Percentiles rank a stretch among this genome's conserved stretches.
Evolutionary conservation across 1,140 invertebrate species (phyloP).

Genomic region (Neuroterus valhalla): DNA sequence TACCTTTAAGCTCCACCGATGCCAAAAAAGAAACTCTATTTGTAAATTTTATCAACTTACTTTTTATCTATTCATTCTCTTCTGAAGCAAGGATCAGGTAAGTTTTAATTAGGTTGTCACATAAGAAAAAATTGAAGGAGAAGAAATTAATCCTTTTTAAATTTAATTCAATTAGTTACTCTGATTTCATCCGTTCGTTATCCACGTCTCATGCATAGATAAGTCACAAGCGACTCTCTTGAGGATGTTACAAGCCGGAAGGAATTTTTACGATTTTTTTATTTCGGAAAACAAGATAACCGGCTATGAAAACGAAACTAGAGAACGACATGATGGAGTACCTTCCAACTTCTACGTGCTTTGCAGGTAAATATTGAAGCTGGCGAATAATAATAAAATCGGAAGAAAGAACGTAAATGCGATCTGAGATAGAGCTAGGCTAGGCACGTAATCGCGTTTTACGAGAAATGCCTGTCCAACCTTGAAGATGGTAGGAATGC

Average conservation of each 20-base stretch:
- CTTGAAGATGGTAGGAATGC: constrained; percentile 52
- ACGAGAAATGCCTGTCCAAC: constrained; percentile 53
- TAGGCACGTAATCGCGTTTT: constrained; percentile 57
- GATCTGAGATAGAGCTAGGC: constrained; percentile 52
- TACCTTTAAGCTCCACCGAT: constrained; percentile 17
- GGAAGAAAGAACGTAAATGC: constrained; percentile 33
- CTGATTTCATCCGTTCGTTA: too few species aligned
- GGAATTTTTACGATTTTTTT: background rate
- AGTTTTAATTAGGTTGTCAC: too few species aligned
- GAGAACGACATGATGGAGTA: too few species aligned
- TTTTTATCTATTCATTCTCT: too few species aligned
- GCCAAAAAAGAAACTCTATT: constrained; percentile 9
- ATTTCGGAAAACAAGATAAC: background rate
- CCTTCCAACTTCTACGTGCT: too few species aligned
- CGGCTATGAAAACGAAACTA: background rate
- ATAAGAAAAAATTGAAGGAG: too few species aligned
- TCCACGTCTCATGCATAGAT: background rate
- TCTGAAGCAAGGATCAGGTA: too few species aligned
- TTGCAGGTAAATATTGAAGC: too few species aligned
- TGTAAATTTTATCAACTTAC: constrained; percentile 6
- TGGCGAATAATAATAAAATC: background rate
- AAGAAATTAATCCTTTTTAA: too few species aligned
- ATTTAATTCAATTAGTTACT: too few species aligned
- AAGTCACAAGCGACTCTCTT: constrained; percentile 14
- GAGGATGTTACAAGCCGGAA: background rate